Base-by-base conservation (phyloP, 2,888 invertebrate genomes). In the Parascotia fuliginaria region DNA sequence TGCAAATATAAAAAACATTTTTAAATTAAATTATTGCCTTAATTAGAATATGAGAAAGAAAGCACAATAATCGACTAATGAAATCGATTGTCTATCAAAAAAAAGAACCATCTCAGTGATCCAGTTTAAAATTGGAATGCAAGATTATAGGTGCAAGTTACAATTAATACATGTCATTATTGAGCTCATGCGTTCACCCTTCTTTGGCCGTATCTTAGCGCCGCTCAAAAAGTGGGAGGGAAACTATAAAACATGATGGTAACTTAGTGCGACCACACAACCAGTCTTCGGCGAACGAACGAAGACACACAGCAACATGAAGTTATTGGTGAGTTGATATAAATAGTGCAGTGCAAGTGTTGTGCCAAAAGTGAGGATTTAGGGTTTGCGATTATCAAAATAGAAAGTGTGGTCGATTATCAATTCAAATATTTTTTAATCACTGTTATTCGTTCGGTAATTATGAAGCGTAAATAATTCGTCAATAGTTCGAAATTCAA, bases 241-340 rank as follows among this genome's bases (percentile, higher is more conserved):
- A 80, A 74, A 42, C 82, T 91, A 92, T 92, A 92, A 80, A 91
- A 80, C 70, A 49, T 72, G 77, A 67, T 73, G 68, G 71, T 68
- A 62, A 73, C 74, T 65, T 64, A 59, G 58, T 58, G 64, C 63
- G 70, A 67, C 70, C 79, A 86, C 86, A 89, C 89, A 89, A 87
- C 89, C 88, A 88, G 90, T 90, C 90, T 91, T 90, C 92, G 89
- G 83, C 89, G 73, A 71, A 61, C 73, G 71, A 75, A 79, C 88
- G 90, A 82, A 87, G 89, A 89, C 87, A 68, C 78, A 70, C 72
- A 83, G 85, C 91, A 89, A 87, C 89, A 91, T 92, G 92, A 92
- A 92, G 90, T 79, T 83, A 74, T 84, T 86, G 92, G 92, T 92
- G 85, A 92, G 92, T 90, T 37, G n/a, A 64, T 52, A 55, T 56